Conservation (phyloP, 2,113 vertebrate species). For the Columbina picui region DNA sequence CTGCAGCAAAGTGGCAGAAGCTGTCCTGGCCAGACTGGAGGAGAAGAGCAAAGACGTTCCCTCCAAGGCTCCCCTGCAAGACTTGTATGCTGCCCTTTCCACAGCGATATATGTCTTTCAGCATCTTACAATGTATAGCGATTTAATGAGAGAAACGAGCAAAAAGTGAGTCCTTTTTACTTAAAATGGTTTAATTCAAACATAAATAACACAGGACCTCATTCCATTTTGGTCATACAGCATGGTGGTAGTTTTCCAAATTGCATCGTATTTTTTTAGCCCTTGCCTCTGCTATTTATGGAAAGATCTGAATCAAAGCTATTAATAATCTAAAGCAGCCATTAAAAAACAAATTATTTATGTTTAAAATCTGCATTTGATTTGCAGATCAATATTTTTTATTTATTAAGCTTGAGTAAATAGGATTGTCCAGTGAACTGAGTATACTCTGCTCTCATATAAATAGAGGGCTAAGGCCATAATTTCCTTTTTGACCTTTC, state of each 20-base stretch:
- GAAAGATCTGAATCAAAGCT: neutral
- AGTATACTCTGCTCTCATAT: neutral
- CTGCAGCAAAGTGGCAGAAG: slow-evolving; percentile 83
- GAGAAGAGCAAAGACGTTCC: slow-evolving; percentile 85
- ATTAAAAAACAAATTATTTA: neutral
- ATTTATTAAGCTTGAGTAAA: neutral
- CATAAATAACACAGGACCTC: neutral
- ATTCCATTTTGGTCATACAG: neutral
- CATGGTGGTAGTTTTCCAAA: neutral
- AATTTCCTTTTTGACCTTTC: neutral
- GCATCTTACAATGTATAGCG: slow-evolving; percentile 80
- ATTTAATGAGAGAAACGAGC: slow-evolving; percentile 79
- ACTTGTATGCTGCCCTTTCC: slow-evolving; percentile 81
- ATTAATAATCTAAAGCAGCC: neutral
- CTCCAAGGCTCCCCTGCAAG: slow-evolving; percentile 80
- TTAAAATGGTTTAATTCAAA: neutral
- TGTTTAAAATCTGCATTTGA: neutral
- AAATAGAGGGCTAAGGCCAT: neutral
- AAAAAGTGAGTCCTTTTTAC: slow-evolving; percentile 79
- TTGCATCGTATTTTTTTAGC: neutral
- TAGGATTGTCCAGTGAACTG: neutral
- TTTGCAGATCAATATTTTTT: neutral
- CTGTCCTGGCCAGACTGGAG: slow-evolving; percentile 83
- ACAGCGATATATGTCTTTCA: slow-evolving; percentile 81
- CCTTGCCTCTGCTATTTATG: neutral